Evolutionary conservation across 2,888 invertebrate genomes (phyloP), one percentile per base, ranked within the genome.

Genomic region (Trissolcus japonicus): DNA sequence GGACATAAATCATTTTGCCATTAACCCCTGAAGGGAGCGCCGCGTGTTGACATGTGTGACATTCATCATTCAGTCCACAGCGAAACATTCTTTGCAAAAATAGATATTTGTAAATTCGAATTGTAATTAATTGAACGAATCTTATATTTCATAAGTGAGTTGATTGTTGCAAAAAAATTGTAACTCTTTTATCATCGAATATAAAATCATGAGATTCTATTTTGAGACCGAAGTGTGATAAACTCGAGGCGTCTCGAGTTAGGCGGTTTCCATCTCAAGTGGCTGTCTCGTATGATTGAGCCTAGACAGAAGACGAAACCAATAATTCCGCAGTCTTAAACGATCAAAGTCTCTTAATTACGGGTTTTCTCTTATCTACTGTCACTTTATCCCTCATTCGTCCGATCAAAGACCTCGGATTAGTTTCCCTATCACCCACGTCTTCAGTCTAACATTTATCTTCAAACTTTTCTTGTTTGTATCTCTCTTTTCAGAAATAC

Each of bases 331-430:
- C 43, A 72, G 82, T 79, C 80, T 81, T 78, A 77, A 78, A 43
- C 82, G 86, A 86, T 85, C 82, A 83, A 86, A 83, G 84, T 84
- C 83, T 83, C 85, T 88, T 87, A 87, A 88, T 87, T 86, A 84
- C 82, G 80, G 83, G 80, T 86, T 82, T 84, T 74, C 83, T 84
- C 85, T 86, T 88, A 88, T 88, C 88, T 86, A 84, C 87, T 88
- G 88, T 88, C 88, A 87, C 88, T 85, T 86, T 84, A 82, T 80
- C 81, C 82, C 81, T 66, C 76, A 66, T 71, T 79, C 68, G 69
- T 79, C 71, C 61, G 48, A 66, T 77, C 72, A 80, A 84, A 86
- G 83, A 81, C 84, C 77, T 63, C 43, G 86, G 88, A 88, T 88
- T 88, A 88, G 85, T 85, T 83, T 83, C 86, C 87, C 85, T 87